Evolutionary conservation across 2,797 vertebrate genomes (phyloP).

Genomic region (Acanthurus leucopareius): DNA sequence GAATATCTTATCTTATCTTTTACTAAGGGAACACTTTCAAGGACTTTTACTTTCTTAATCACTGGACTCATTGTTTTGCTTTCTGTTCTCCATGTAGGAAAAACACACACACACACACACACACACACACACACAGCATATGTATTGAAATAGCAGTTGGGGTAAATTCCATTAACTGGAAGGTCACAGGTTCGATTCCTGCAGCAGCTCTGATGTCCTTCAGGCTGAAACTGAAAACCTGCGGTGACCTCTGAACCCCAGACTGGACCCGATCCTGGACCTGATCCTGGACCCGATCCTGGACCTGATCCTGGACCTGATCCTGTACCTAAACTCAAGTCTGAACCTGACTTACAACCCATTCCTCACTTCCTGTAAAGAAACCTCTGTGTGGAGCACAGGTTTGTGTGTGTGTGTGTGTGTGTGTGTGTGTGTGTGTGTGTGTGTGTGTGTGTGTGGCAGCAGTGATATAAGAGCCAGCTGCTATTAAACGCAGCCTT

Average conservation of each 20-base stretch:
- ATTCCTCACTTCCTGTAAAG: neutral
- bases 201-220: neutral
- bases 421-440: constrained; percentile 10
- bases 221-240: neutral
- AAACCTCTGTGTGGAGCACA: neutral
- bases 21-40: too few species aligned
- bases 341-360: neutral
- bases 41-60: too few species aligned
- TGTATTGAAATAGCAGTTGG: too few species aligned
- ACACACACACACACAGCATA: too few species aligned
- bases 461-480: constrained; percentile 6
- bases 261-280: neutral
- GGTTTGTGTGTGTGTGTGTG: neutral
- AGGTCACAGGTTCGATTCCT: constrained; percentile 1
- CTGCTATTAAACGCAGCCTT: constrained; percentile 17
- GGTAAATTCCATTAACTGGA: neutral
- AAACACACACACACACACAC: too few species aligned
- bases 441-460: constrained; percentile 4
- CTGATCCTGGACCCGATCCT: neutral
- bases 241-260: neutral
- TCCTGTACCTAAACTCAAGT: neutral
- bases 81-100: too few species aligned
- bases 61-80: too few species aligned
- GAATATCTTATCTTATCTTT: too few species aligned
- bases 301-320: neutral